phyloP scores from a whole-genome alignment of 2,797 vertebrate genomes.

The Erithacus rubecula region DNA sequence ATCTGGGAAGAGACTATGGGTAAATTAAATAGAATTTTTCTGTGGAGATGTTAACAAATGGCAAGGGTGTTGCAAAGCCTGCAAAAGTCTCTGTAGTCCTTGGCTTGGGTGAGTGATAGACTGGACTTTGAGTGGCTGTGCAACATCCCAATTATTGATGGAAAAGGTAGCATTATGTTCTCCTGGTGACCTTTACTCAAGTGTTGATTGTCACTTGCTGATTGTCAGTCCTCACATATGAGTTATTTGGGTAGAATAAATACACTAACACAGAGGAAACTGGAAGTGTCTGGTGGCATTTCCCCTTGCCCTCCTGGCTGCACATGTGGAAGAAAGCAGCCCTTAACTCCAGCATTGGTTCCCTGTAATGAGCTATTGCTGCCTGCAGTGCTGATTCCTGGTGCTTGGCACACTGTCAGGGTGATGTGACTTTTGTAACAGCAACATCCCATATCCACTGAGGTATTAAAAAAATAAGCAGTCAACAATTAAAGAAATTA shows the following conservation, averaged over 20 bases:
- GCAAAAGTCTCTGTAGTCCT: neutral
- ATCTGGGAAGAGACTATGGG: conserved; percentile 63
- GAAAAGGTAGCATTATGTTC: neutral
- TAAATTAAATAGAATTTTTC: conserved; percentile 52
- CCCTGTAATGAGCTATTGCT: neutral
- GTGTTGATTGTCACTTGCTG: neutral
- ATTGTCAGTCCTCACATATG: neutral
- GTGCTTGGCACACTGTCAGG: neutral
- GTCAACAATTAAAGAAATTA: neutral
- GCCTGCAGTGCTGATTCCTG: neutral
- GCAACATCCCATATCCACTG: neutral
- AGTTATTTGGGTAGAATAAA: neutral
- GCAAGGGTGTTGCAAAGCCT: neutral
- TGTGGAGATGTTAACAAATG: neutral
- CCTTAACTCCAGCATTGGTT: neutral
- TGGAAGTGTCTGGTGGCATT: neutral
- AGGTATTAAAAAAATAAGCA: neutral
- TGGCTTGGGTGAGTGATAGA: neutral
- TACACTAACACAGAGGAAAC: neutral
- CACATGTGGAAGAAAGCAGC: neutral
- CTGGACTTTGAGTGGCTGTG: neutral
- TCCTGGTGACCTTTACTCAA: neutral
- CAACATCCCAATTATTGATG: neutral
- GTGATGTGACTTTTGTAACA: neutral
- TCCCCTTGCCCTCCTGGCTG: neutral